Base-by-base conservation (phyloP, 2,113 vertebrate genomes). In the Lanius collurio region DNA sequence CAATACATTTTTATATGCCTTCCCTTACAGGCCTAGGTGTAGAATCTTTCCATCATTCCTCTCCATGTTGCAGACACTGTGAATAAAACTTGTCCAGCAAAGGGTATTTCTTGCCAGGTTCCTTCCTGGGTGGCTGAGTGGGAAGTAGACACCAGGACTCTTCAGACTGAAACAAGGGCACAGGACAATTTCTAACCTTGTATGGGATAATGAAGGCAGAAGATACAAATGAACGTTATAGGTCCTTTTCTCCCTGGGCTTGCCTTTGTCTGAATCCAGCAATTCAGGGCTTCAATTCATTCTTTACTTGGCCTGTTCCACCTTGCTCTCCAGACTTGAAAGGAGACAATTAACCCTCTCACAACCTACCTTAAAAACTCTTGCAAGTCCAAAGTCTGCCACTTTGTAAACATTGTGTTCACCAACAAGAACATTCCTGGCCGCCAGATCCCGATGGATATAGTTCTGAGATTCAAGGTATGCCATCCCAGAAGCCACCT, bases 371-470 rank as follows among this genome's bases (percentile, higher is more conserved):
- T 98, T 98, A 98, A 99, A 99, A 94, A 99, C 98, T 87, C 99
- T 98, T 69, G 99, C 99, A 44, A 99, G 98, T 94, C 99, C 99
- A 31, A 99, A 99, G 96, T 99, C 99, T 27, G 99, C 99, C 67
- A 99, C 98, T 97, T 99, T 99, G 98, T 98, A 99, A 97, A 99
- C 95, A 92, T 98, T 98, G 87, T 99, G 99, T 55, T 99, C 99
- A 9, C 99, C 99, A 89, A 99, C 99, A 63, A 99, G 98, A 42
- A 99, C 99, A 53, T 99, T 99, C 82, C 99, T 98, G 64, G 99
- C 99, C 53, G 99, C 99, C 94, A 99, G 97, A 94, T 99, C 99
- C 95, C 99, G 98, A 93, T 99, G 99, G 86, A 99, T 99, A 60
- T 99, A 99, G 96, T 99, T 99, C 97, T 99, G 98, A 5, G 98